phyloP scores from a whole-genome alignment of 1,140 invertebrate genomes.

The Tetramorium simillimum region DNA sequence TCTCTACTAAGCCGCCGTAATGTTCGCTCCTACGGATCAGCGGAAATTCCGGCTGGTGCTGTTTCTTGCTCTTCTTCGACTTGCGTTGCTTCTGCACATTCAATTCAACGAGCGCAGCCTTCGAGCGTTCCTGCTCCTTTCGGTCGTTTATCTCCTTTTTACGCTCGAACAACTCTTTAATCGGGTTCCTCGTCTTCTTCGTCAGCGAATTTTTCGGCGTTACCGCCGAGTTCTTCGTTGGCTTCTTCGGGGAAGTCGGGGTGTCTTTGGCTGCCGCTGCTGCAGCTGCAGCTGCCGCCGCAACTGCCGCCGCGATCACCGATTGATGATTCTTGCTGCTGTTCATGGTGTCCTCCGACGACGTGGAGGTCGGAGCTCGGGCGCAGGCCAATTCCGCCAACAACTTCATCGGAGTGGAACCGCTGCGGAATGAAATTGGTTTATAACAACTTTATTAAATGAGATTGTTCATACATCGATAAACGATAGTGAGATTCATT shows the following conservation, averaged over 20 bases:
- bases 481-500: slow-evolving; percentile 13
- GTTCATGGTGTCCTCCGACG: slow-evolving; percentile 21
- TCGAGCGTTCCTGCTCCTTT: slow-evolving; percentile 74
- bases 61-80: slow-evolving; percentile 77
- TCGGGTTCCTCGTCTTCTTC: slow-evolving; percentile 81
- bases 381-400: slow-evolving; percentile 84
- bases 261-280: slow-evolving; percentile 60
- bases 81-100: slow-evolving; percentile 69
- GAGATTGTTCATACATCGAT: slow-evolving; percentile 11
- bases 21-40: slow-evolving; percentile 78
- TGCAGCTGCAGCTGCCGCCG: slow-evolving; percentile 23
- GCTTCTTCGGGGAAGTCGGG: background rate
- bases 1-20: slow-evolving; percentile 76
- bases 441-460: slow-evolving; percentile 1
- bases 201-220: slow-evolving; percentile 56
- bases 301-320: background rate
- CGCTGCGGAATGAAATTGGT: slow-evolving; percentile 72
- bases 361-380: slow-evolving; percentile 79
- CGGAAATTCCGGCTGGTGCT: slow-evolving; percentile 79
- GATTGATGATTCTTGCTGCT: slow-evolving; percentile 52
- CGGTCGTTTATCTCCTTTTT: slow-evolving; percentile 83
- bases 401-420: slow-evolving; percentile 83
- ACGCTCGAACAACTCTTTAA: slow-evolving; percentile 83
- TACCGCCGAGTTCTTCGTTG: slow-evolving; percentile 30
- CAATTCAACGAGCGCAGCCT: slow-evolving; percentile 56